Base-by-base conservation (phyloP, 1,140 invertebrate genomes). In the Acromyrmex echinatior region DNA sequence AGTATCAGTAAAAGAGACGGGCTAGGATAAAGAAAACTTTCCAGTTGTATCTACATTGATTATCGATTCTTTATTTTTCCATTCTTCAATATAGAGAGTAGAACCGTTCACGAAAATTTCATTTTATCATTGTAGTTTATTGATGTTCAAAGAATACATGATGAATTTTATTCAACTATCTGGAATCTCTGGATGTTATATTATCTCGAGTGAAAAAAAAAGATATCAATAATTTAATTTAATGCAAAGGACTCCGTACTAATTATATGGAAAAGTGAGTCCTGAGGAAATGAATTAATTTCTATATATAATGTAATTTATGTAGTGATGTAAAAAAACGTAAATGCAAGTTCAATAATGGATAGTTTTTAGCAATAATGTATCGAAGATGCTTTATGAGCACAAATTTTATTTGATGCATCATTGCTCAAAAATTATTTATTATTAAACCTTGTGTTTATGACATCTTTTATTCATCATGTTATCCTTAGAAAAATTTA, bases 1-100 rank as follows among this genome's bases (percentile, higher is more conserved):
- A 45, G 49, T 53, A 31, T 79, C 74, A 31, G 49, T 21, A 49
- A 45, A 53, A 58, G 74, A 79, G 28, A 85, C 58, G 9, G 80
- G 9, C 31, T 60, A 16, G 68, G 25, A 78, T 62, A 58, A 86
- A 65, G 65, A 58, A 49, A 82, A 31, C 53, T 28, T 80, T 25
- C 5, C 74, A 31, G 60, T 21, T 16, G 62, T 35, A 53, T 49
- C 25, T 39, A 28, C 51, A 6, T 73, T 10, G 21, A n/a, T 58
- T 53, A 10, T 3, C 60, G 28, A 58, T 78, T 9, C 7, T 86
- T 63, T 21, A 78, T 66, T 78, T 60, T 56, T 78, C 14, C 5
- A 45, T 62, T 14, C 2, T 18, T 18, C 18, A 35, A 71, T 28
- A 35, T 16, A 31, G 9, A 1, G 7, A 4, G 0, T 18, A n/a